These are phyloP conservation scores for Parnassius glacialis DNA, from an alignment of 2,888 invertebrate species.

Conservation along the genomic window DNA sequence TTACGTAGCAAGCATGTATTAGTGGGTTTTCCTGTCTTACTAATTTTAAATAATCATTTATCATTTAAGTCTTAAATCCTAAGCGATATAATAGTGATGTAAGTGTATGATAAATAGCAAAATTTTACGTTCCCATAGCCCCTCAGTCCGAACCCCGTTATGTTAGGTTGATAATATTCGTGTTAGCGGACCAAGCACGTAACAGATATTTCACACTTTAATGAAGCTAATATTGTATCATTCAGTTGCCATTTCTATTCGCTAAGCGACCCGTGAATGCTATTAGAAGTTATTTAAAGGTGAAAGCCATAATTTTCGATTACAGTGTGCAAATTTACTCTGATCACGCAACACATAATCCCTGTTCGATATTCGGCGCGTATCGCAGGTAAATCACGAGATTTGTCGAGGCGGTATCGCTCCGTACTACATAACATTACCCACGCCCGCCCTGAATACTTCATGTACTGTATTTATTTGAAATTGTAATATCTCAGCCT, in stretches of 20 bases:
- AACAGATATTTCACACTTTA: slow-evolving; percentile 18
- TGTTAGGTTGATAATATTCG: slow-evolving; percentile 6
- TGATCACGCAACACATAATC: slow-evolving; percentile 73
- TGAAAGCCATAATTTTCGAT: slow-evolving; percentile 67
- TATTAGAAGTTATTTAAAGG: slow-evolving; percentile 35
- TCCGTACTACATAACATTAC: slow-evolving; percentile 75
- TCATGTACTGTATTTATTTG: slow-evolving; percentile 78
- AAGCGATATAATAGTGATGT: slow-evolving; percentile 20
- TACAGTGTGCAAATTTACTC: slow-evolving; percentile 73
- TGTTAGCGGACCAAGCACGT: slow-evolving; percentile 10
- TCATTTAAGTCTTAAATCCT: slow-evolving; percentile 21
- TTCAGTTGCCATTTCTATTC: slow-evolving; percentile 25
- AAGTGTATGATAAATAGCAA: slow-evolving; percentile 11
- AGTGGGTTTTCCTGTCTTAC: slow-evolving; percentile 22
- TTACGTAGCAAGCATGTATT: slow-evolving; percentile 23
- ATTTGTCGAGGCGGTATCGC: slow-evolving; percentile 75
- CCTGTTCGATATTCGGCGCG: slow-evolving; percentile 76
- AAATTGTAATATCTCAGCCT: slow-evolving; percentile 77
- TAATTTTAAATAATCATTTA: slow-evolving; percentile 18
- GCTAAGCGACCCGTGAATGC: slow-evolving; percentile 26
- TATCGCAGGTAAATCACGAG: slow-evolving; percentile 78
- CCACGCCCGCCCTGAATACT: slow-evolving; percentile 76
- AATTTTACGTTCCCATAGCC: slow-evolving; percentile 8
- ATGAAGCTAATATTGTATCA: slow-evolving; percentile 25
- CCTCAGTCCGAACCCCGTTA: neutral